Evolutionary conservation across 2,797 vertebrate species (phyloP), one percentile per base, ranked within the genome.

Genomic region (Bradypodion pumilum): DNA sequence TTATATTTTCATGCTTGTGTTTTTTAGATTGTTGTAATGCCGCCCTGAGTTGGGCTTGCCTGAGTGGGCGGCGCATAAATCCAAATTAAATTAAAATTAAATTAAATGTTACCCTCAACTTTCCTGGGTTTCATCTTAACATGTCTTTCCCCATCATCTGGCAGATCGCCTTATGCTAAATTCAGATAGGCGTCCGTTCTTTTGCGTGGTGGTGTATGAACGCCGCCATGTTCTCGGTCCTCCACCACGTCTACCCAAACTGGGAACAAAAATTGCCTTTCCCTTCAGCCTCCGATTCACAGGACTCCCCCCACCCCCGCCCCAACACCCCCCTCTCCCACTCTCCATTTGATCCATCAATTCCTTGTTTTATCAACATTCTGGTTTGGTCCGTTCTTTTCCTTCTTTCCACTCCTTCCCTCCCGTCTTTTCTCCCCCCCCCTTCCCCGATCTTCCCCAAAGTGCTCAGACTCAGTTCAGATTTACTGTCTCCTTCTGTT

Each of bases 251-350:
- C 40, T 19, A 1, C 21, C 9, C 23, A 3, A 4, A 65, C 25
- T 2, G 2, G 74, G 60, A 91, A 35, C 80, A 37, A 83, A 78
- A 90, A 86, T 91, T 35, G 62, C 68, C 46, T 85, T 88, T 90
- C 92, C 92, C 91, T 96, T 96, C 95, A 96, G 94, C 95, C 95
- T 96, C 94, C 93, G 94, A 96, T 96, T 96, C 95, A 92, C 95
- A 95, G 84, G 89, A 25, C 87, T 92, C 89, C 46, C 90, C 89
- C 90, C 46, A 49, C 49, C 7, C 7, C 46, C 46, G 49, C 46
- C 46, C 46, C n/a, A n/a, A n/a, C n/a, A n/a, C n/a, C n/a, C n/a
- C n/a, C n/a, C n/a, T n/a, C n/a, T n/a, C n/a, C 37, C 16, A 5
- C 52, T 5, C 15, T 19, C 52, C 93, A 93, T 92, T 89, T 89